Evolutionary conservation across 2,888 invertebrate genomes (phyloP), one percentile per base, ranked within the genome.

Genomic region (Pinctada fucata): DNA sequence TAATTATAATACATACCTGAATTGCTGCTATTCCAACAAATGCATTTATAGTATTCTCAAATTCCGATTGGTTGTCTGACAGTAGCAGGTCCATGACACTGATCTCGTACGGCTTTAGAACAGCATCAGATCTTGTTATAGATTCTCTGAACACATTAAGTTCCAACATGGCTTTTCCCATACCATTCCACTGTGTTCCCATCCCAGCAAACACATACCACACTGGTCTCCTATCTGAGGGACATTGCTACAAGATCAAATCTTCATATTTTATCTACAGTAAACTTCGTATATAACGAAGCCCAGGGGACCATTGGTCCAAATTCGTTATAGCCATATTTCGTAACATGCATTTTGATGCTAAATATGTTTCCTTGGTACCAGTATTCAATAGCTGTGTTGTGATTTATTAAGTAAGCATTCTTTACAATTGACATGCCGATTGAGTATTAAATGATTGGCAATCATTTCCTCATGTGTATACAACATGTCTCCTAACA

Each of bases 121-220:
- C 95, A 71, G 95, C 95, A 4, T 96, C 95, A 84, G 96, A 96
- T 82, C 95, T 95, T 84, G 94, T 94, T 85, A 99, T 95, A 79
- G 97, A 96, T 76, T 95, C 94, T 82, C 95, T 95, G 93, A 99
- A 99, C 1, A 94, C 93, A 75, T 97, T 96, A 83, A 99, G 94
- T 82, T 94, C 93, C 95, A 99, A 95, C 85, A 99, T 94, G 79
- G 96, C 95, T 90, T 95, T 95, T 13, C 96, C 98, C 99, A 99
- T 99, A 88, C 97, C 97, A 71, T 96, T 94, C 99, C 99, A 99
- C 93, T 99, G 99, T 66, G 97, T 96, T 13, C 99, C 99, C 99
- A 99, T 99, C 80, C 99, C 99, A 69, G 98, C 96, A 93, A 97
- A 99, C 83, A 99, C 95, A 93, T 95, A 99, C 97, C 98, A 99